Evolutionary conservation across 2,888 invertebrate species (phyloP), one percentile per base, ranked within the genome.

Genomic region (Drosophila greeni): DNA sequence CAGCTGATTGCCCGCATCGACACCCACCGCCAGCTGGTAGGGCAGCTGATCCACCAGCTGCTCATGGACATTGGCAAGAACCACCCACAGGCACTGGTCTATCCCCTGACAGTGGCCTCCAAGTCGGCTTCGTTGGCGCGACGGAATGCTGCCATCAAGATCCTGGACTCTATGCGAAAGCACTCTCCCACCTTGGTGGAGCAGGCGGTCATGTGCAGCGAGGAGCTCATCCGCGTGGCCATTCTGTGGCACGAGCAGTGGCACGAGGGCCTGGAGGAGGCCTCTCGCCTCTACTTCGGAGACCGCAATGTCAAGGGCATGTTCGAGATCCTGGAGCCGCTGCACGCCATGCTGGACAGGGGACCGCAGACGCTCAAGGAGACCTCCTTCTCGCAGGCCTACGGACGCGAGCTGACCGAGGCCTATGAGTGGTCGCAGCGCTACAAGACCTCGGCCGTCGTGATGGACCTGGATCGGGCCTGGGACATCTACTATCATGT

Each of bases 401-500:
- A 99, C 86, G 97, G 97, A 0, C 91, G 97, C 49, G 99, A 99
- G 87, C 90, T 99, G 66, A 93, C 92, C 79, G 98, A 99, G 86
- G 99, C 99, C 0, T 94, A 95, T 78, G 97, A 97, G 82, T 98
- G 97, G 95, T 99, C 99, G 87, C 93, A 95, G 84, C 92, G 96
- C 80, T 99, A 94, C 87, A 94, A 93, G 89, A 92, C 93, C 24
- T 95, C 97, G 0, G 93, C 94, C 1, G 94, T 95, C 76, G 93
- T 95, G 6, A 93, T 97, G 74, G 99, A 99, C 85, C 89, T 99
- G 73, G 98, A 97, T 87, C 97, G 97, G 87, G 99, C 99, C 4
- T 99, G 99, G 99, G 99, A 99, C 87, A 91, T 98, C 36, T 99
- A 99, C 90, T 99, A 99, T 90, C 97, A 98, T 87, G 98, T 99